Percentiles rank a stretch among this genome's conserved stretches.
Evolutionary conservation across 2,888 invertebrate genomes (phyloP).

Genomic region (Drosophila emarginata): DNA sequence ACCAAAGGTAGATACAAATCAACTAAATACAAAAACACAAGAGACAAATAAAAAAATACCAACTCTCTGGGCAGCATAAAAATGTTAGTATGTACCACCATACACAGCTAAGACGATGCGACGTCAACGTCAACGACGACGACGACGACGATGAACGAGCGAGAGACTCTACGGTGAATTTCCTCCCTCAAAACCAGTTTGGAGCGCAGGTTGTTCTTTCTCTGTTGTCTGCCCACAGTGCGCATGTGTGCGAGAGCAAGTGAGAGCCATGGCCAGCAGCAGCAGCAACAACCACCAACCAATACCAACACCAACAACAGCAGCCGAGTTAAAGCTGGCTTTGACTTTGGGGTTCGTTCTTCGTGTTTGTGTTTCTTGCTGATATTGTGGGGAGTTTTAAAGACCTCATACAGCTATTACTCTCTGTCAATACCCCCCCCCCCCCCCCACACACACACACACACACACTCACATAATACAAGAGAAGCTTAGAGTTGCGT

Average conservation of each 20-base stretch:
- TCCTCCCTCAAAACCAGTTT: conserved; percentile 79
- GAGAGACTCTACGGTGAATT: conserved; percentile 47
- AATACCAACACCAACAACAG: conserved; percentile 22
- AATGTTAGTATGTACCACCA: conserved; percentile 63
- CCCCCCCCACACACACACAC: not conserved
- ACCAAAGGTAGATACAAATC: conserved; percentile 79
- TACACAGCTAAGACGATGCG: conserved; percentile 27
- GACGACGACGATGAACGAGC: conserved; percentile 31
- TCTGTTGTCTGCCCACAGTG: conserved; percentile 33
- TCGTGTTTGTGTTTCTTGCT: conserved; percentile 18
- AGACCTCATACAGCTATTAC: not conserved
- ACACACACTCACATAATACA: too few species aligned
- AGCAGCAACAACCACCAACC: conserved; percentile 6
- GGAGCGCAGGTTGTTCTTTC: conserved; percentile 68
- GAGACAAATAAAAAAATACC: conserved; percentile 58
- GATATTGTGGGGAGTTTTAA: conserved; percentile 15
- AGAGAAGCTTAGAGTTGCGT: conserved; percentile 6
- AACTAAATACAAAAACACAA: conserved; percentile 39
- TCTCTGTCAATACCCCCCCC: too few species aligned
- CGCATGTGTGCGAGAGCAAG: conserved; percentile 57
- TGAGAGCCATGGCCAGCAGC: conserved; percentile 39
- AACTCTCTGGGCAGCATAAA: conserved; percentile 50
- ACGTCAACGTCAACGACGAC: not conserved
- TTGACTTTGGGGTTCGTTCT: conserved; percentile 14
- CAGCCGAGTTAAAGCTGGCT: conserved; percentile 11